Percentiles rank a stretch among this genome's conserved stretches.
Evolutionary conservation across 2,888 invertebrate genomes (phyloP).

Genomic region (Rhopalosiphum nymphaeae): DNA sequence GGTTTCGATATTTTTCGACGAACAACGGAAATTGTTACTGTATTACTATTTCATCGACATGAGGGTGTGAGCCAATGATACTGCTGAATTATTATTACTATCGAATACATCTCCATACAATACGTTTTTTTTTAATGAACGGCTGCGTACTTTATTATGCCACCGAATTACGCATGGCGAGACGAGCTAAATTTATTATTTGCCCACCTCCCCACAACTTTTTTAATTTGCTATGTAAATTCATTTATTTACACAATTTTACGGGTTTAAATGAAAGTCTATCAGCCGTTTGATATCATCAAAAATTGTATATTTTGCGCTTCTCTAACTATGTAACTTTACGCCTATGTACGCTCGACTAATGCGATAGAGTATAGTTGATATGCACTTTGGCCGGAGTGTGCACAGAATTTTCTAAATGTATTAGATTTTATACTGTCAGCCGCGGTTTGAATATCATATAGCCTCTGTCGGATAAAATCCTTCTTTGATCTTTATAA

Average conservation of each 20-base stretch:
- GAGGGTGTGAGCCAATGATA: not conserved
- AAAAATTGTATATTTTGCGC: not conserved
- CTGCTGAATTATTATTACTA: not conserved
- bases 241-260: not conserved
- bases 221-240: not conserved
- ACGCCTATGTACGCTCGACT: not conserved
- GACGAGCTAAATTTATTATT: not conserved
- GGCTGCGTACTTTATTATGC: not conserved
- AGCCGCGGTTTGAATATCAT: not conserved
- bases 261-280: not conserved
- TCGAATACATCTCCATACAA: not conserved
- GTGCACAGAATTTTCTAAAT: not conserved
- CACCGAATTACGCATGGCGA: not conserved
- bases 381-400: not conserved
- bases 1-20: not conserved
- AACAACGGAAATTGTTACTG: not conserved
- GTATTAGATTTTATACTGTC: constrained; percentile 1
- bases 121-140: not conserved
- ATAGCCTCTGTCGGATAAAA: not conserved
- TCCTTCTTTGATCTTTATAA: not conserved
- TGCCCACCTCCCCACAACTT: not conserved
- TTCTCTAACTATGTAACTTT: too few relatives aligned
- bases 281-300: not conserved
- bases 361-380: not conserved
- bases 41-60: not conserved